A percentile compares a stretch with the other conserved stretches of the same genome.
These are phyloP conservation scores for Arvicanthis niloticus DNA, from an alignment of 2,113 vertebrate species.

Conservation along the genomic window DNA sequence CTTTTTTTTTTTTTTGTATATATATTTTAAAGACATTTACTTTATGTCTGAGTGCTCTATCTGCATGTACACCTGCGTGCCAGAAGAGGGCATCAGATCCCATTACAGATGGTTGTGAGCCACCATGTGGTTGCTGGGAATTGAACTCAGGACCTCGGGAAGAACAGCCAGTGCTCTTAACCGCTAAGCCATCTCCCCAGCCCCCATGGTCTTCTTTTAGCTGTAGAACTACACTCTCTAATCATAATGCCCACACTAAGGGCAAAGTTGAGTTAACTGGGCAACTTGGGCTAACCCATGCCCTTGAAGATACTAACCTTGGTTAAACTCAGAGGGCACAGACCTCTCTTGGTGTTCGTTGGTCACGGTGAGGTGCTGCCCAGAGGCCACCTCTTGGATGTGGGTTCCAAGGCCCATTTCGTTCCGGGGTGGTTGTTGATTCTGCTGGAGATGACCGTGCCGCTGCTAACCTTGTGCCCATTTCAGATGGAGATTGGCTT, in stretches of 20 bases:
- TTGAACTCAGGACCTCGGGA: too few species aligned
- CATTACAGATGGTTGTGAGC: too few species aligned
- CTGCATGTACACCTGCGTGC: too few species aligned
- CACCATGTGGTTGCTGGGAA: too few species aligned
- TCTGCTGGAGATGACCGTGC: not conserved
- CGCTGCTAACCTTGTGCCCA: not conserved
- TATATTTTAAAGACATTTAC: too few species aligned
- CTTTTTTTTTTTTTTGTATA: too few species aligned
- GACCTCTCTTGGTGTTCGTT: not conserved
- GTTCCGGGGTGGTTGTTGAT: too few species aligned
- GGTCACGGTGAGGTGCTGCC: not conserved
- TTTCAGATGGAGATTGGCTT: constrained; percentile 94
- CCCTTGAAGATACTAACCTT: not conserved
- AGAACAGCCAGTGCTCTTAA: too few species aligned
- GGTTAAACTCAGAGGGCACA: not conserved
- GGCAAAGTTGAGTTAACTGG: not conserved
- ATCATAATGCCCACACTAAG: not conserved
- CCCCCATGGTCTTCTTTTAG: not conserved
- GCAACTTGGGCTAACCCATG: not conserved
- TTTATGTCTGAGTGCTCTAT: too few species aligned
- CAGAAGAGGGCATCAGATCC: too few species aligned
- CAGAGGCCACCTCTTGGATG: not conserved
- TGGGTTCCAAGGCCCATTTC: not conserved
- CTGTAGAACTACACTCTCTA: not conserved
- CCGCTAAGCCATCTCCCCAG: too few species aligned